Percentiles rank a stretch among this genome's conserved stretches.
Conservation (phyloP, 2,113 vertebrate genomes). For the Aleadryas rufinucha region DNA sequence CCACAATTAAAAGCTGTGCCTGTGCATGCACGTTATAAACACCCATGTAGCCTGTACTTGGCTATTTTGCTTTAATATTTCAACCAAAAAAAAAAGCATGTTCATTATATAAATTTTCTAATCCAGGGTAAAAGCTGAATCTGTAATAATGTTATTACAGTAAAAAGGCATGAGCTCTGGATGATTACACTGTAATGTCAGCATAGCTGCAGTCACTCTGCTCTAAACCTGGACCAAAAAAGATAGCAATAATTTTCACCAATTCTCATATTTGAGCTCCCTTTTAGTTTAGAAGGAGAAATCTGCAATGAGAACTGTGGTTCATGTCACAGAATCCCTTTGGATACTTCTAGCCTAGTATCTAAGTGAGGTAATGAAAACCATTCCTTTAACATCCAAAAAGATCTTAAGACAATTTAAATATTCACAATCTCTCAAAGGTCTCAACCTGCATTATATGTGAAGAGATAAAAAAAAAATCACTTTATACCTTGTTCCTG, state of each 20-base stretch:
- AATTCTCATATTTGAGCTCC: neutral
- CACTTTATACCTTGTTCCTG: neutral
- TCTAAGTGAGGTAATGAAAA: neutral
- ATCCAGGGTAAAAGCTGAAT: neutral
- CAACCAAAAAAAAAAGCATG: neutral
- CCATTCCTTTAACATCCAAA: neutral
- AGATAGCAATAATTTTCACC: neutral
- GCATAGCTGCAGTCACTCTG: neutral
- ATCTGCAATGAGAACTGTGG: neutral
- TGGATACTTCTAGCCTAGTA: neutral
- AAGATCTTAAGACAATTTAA: neutral
- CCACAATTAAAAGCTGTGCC: neutral
- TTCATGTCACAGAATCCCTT: neutral
- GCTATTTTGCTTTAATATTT: neutral
- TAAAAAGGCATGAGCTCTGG: neutral
- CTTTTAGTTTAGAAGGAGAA: neutral
- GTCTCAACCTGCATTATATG: neutral
- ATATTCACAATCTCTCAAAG: neutral
- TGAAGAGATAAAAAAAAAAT: neutral
- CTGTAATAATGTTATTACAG: neutral
- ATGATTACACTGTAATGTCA: neutral
- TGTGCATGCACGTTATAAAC: neutral
- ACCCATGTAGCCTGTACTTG: neutral
- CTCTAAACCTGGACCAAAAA: neutral
- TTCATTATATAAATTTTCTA: neutral